Evolutionary conservation across 2,888 invertebrate genomes (phyloP).

Genomic region (Argyresthia goedartella): DNA sequence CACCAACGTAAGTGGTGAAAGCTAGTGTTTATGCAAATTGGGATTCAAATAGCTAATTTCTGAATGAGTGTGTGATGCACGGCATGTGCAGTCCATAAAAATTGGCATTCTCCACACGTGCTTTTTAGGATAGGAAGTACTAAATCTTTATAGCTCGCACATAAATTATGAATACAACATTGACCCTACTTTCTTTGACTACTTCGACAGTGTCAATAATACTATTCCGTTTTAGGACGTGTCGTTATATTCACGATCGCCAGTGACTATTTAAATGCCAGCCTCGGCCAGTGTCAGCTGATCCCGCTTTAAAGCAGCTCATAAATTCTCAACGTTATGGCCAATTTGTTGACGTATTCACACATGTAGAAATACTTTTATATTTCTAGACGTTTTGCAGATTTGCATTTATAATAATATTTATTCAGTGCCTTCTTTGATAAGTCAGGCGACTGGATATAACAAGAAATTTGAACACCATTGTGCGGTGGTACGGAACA

Average conservation of each 20-base stretch:
- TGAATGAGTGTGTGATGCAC: constrained; percentile 25
- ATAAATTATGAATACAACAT: constrained; percentile 1
- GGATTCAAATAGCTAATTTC: constrained; percentile 36
- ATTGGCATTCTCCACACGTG: neutral
- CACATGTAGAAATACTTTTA: no score
- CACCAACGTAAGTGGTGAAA: constrained; percentile 30
- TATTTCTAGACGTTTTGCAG: no score
- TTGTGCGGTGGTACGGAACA: no score
- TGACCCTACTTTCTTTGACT: constrained; percentile 14
- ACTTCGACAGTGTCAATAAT: neutral
- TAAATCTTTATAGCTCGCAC: neutral
- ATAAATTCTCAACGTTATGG: neutral
- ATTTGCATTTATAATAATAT: no score
- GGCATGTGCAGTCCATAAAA: constrained; percentile 33
- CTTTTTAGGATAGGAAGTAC: neutral
- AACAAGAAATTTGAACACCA: no score
- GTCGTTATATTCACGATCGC: neutral
- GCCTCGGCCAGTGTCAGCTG: neutral
- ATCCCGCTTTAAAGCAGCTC: neutral
- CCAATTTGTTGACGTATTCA: no score
- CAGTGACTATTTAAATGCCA: neutral
- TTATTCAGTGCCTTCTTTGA: no score
- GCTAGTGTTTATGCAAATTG: constrained; percentile 40
- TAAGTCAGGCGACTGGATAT: no score
- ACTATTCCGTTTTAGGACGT: neutral